Percentiles rank a stretch among this genome's conserved stretches.
Conservation (phyloP, 2,888 invertebrate species). For the Drepana falcataria region DNA sequence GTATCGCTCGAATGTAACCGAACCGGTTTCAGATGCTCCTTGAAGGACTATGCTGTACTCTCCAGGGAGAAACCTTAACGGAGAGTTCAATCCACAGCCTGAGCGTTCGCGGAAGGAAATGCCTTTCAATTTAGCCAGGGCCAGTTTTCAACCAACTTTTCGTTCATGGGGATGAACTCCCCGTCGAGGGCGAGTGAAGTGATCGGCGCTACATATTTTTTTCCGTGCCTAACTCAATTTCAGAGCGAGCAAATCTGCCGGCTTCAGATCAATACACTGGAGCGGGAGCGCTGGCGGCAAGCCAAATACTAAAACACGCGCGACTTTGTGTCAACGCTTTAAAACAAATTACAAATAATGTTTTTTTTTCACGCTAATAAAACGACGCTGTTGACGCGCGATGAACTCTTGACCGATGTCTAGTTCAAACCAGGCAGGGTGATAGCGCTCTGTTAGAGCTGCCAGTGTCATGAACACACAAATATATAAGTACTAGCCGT, state of each 20-base stretch:
- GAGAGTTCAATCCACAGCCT: too few species aligned
- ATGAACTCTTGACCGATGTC: slow-evolving; percentile 28
- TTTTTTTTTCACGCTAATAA: slow-evolving; percentile 32
- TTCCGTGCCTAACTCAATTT: slow-evolving; percentile 7
- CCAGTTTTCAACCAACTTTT: too few species aligned
- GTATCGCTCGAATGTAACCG: too few species aligned
- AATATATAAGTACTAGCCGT: not conserved
- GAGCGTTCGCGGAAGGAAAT: too few species aligned
- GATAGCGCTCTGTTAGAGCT: slow-evolving; percentile 27
- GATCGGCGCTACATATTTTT: slow-evolving; percentile 26
- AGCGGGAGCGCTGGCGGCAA: slow-evolving; percentile 43
- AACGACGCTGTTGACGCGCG: slow-evolving; percentile 24
- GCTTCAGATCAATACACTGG: slow-evolving; percentile 40
- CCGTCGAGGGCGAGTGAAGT: slow-evolving; percentile 16
- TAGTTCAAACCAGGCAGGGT: slow-evolving; percentile 28
- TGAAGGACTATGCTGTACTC: too few species aligned
- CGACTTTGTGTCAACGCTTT: slow-evolving; percentile 40
- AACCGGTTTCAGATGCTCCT: too few species aligned
- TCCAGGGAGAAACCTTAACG: too few species aligned
- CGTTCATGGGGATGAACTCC: too few species aligned
- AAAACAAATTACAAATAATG: slow-evolving; percentile 30
- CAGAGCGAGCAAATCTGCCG: slow-evolving; percentile 28
- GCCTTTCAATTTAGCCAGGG: too few species aligned
- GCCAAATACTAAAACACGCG: slow-evolving; percentile 59
- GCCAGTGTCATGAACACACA: slow-evolving; percentile 40